Base-by-base conservation (phyloP, 1,140 invertebrate genomes). In the Hycleus cichorii region DNA sequence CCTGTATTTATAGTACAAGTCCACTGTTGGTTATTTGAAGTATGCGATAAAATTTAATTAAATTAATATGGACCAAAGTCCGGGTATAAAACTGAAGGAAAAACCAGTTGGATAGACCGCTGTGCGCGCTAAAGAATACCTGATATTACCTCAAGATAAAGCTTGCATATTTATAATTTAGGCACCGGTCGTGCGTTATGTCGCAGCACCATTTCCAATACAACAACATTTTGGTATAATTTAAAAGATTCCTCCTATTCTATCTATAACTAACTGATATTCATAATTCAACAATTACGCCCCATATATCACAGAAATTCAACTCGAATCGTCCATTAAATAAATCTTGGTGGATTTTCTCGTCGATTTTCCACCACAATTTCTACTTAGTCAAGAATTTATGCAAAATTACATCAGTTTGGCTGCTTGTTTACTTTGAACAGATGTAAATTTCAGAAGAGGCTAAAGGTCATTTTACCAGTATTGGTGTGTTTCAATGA, bases 1-100 rank as follows among this genome's bases (percentile, higher is more conserved):
- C 46, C 52, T 42, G 64, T 68, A 64, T 68, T 66, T 66, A 66
- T 66, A 62, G 64, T 58, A 65, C 64, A 56, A 54, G 42, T 57
- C 59, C 51, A 48, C 59, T 11, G 11, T 42, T 53, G 64, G 60
- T 55, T 63, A 68, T 68, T 58, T 62, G 54, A 68, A 59, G 63
- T 64, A 68, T 66, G 66, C 66, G 62, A 68, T 64, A 66, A 68
- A 68, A 66, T 68, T 68, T 68, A 68, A 68, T 68, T 68, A 64
- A 68, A 68, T 68, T 68, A 66, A 66, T 63, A 64, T 59, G 52
- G 57, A 59, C 51, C 56, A 47, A 49, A 47, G 57, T 47, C 45
- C 39, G 40, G 43, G 9, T 42, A 42, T 42, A 42, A 42, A 47
- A 57, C 51, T 49, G 51, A 26, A 38, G 54, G 18, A 39, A 39